phyloP scores from a whole-genome alignment of 1,140 invertebrate genomes.

The Psix sp. region DNA sequence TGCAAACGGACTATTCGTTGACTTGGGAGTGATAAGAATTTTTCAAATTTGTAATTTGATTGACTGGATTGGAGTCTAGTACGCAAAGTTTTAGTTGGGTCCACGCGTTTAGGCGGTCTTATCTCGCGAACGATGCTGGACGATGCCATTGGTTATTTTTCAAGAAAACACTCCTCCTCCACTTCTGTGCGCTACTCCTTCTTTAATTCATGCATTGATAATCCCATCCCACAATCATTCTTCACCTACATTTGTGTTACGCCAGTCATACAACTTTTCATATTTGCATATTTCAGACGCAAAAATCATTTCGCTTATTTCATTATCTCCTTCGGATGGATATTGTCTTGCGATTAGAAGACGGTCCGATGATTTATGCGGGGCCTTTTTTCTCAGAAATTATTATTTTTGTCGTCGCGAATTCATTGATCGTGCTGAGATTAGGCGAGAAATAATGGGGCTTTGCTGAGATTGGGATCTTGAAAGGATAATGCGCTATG shows the following conservation, averaged over 20 bases:
- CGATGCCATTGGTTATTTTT: slow-evolving; percentile 44
- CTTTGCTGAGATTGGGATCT: slow-evolving; percentile 15
- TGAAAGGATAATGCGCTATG: slow-evolving; percentile 6
- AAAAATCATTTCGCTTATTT: not conserved
- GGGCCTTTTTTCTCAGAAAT: no score
- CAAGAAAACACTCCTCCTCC: slow-evolving; percentile 41
- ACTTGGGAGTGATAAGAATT: slow-evolving; percentile 22
- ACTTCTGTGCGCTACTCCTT: slow-evolving; percentile 33
- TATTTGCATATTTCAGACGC: not conserved
- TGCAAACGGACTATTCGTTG: slow-evolving; percentile 33
- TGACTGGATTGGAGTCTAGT: slow-evolving; percentile 32
- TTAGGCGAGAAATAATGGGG: slow-evolving; percentile 10
- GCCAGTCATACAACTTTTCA: slow-evolving; percentile 6
- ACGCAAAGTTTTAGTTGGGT: slow-evolving; percentile 12
- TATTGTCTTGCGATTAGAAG: no score
- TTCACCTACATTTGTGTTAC: slow-evolving; percentile 39
- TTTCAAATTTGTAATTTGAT: slow-evolving; percentile 18
- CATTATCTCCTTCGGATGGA: not conserved
- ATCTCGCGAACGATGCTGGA: slow-evolving; percentile 19
- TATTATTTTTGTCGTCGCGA: not conserved
- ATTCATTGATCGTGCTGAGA: slow-evolving; percentile 5
- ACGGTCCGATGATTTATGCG: no score
- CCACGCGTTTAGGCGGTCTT: slow-evolving; percentile 24
- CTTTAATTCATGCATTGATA: slow-evolving; percentile 44
- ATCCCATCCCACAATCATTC: slow-evolving; percentile 43